phyloP scores from a whole-genome alignment of 1,140 invertebrate genomes.

The Caligus rogercresseyi region DNA sequence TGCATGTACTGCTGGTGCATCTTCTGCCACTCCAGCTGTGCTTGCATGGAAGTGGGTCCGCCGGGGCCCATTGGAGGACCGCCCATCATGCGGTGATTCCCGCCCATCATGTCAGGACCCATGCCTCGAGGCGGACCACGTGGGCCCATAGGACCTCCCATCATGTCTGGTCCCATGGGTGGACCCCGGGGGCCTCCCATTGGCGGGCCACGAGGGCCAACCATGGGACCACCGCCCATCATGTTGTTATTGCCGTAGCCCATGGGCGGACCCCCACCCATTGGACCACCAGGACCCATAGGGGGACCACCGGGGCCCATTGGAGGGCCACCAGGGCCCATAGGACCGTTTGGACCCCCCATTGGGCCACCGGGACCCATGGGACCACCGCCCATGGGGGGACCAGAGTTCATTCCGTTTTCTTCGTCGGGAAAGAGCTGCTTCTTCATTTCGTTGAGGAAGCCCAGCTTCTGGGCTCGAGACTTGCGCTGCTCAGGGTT shows the following conservation, averaged over 20 bases:
- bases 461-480: constrained; percentile 61
- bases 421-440: constrained; percentile 21
- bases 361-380: constrained; percentile 25
- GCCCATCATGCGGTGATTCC: constrained; percentile 22
- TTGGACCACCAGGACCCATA: constrained; percentile 20
- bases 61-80: constrained; percentile 40
- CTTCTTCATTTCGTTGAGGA: constrained; percentile 13
- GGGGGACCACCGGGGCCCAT: constrained; percentile 16
- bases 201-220: constrained; percentile 1
- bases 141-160: constrained; percentile 23
- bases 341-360: constrained; percentile 21
- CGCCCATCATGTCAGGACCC: constrained; percentile 28
- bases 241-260: constrained; percentile 6
- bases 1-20: constrained; percentile 65
- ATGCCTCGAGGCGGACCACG: constrained; percentile 24
- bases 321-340: constrained; percentile 9
- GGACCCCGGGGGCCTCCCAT: constrained; percentile 23
- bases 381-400: constrained; percentile 5
- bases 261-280: constrained; percentile 18
- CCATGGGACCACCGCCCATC: constrained; percentile 8
- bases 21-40: constrained; percentile 69
- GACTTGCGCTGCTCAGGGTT: constrained; percentile 87
- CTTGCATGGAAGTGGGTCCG: constrained; percentile 35
- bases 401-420: constrained; percentile 17
- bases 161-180: constrained; percentile 24